Conservation (phyloP, 2,888 invertebrate species). For the Neocrepidodera transversa region DNA sequence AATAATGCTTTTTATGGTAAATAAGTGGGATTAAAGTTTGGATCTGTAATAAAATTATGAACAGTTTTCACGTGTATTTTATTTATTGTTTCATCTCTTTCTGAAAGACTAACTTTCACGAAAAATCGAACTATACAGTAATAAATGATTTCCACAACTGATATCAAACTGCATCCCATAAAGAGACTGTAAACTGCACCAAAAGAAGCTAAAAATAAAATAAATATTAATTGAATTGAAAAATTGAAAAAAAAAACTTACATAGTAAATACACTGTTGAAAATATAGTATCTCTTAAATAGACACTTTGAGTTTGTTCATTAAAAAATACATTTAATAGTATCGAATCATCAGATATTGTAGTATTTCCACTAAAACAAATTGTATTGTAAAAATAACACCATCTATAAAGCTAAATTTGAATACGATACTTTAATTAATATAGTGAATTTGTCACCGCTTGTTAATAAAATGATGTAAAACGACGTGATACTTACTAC, state of each 20-base stretch:
- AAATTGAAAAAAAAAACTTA: slow-evolving; percentile 48
- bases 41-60: too few species aligned
- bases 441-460: too few species aligned
- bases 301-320: slow-evolving; percentile 48
- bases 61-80: too few species aligned
- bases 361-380: slow-evolving; percentile 32
- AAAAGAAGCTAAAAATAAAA: slow-evolving; percentile 56
- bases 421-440: slow-evolving; percentile 27
- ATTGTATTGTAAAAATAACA: too few species aligned
- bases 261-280: slow-evolving; percentile 55
- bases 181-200: slow-evolving; percentile 60
- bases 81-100: slow-evolving; percentile 27
- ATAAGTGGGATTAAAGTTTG: too few species aligned
- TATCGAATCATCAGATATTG: slow-evolving; percentile 41
- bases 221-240: slow-evolving; percentile 12
- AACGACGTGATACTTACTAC: slow-evolving; percentile 34
- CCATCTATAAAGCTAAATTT: too few species aligned
- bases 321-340: slow-evolving; percentile 50
- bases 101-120: slow-evolving; percentile 43
- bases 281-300: slow-evolving; percentile 51
- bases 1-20: too few species aligned
- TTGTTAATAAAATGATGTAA: slow-evolving; percentile 26
- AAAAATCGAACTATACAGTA: slow-evolving; percentile 52
- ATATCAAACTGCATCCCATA: slow-evolving; percentile 59
- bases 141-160: slow-evolving; percentile 57